Conservation (phyloP, 2,888 invertebrate genomes). For the Anaspis maculata region DNA sequence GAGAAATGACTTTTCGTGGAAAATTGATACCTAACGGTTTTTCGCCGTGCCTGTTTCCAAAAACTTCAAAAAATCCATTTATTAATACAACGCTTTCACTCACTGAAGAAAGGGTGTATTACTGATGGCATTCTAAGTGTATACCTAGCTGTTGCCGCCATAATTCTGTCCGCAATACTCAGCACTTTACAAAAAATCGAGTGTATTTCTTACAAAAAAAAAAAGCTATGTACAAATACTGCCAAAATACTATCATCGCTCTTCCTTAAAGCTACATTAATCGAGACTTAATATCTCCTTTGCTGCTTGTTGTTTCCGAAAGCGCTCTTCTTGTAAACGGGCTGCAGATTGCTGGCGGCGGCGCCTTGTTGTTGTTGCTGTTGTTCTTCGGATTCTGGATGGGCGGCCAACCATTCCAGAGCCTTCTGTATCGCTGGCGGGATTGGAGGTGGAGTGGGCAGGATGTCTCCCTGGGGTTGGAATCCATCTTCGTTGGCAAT, state of each 20-base stretch:
- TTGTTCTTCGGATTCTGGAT: slow-evolving; percentile 34
- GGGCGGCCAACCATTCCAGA: slow-evolving; percentile 53
- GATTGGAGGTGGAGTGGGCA: slow-evolving; percentile 73
- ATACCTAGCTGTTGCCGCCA: no score
- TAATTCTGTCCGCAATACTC: no score
- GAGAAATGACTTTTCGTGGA: no score
- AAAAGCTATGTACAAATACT: slow-evolving; percentile 1
- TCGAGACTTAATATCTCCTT: slow-evolving; percentile 5
- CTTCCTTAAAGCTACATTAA: no score
- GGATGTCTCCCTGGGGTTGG: slow-evolving; percentile 62
- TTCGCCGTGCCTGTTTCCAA: no score
- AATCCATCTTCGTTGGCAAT: slow-evolving; percentile 65
- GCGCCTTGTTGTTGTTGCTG: background rate
- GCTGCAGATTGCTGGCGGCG: slow-evolving; percentile 29
- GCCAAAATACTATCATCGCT: no score
- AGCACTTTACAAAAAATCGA: no score
- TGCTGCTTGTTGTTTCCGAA: slow-evolving; percentile 4
- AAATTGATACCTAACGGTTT: no score
- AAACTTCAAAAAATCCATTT: no score
- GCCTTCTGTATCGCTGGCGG: slow-evolving; percentile 65
- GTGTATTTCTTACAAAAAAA: background rate
- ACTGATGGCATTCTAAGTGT: no score
- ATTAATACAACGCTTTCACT: no score
- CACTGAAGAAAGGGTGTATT: no score
- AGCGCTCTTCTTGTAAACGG: slow-evolving; percentile 9